A percentile compares a stretch with the other conserved stretches of the same genome.
These are phyloP conservation scores for Stratiolaelaps scimitus DNA, from an alignment of 1,140 invertebrate genomes.

Conservation along the genomic window DNA sequence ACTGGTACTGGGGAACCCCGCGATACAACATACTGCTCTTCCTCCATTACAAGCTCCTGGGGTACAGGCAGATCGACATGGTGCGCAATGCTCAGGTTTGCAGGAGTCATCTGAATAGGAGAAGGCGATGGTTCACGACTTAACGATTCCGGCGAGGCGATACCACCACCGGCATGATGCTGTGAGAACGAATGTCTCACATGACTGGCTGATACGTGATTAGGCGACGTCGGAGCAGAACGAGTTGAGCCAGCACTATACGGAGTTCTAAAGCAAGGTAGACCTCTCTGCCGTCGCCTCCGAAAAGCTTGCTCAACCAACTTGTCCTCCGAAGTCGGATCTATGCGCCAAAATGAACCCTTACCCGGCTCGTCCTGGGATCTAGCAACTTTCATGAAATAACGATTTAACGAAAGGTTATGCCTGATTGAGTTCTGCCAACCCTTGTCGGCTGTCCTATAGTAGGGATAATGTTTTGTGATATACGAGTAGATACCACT, in stretches of 20 bases:
- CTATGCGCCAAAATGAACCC: constrained; percentile 95
- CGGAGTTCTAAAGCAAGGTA: constrained; percentile 79
- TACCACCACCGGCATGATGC: constrained; percentile 42
- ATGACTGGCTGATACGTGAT: constrained; percentile 3
- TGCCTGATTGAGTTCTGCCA: constrained; percentile 99
- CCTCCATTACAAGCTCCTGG: constrained; percentile 22
- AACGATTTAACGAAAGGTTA: constrained; percentile 92
- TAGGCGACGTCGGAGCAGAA: constrained; percentile 44
- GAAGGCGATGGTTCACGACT: constrained; percentile 53
- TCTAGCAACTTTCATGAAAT: constrained; percentile 90
- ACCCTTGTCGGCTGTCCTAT: constrained; percentile 90
- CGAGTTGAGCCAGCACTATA: constrained; percentile 73
- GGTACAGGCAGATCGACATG: constrained; percentile 14
- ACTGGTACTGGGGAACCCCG: not conserved
- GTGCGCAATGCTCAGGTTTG: constrained; percentile 21
- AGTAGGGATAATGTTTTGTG: constrained; percentile 96
- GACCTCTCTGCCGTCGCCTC: constrained; percentile 71
- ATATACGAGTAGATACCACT: constrained; percentile 98
- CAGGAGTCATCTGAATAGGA: constrained; percentile 22
- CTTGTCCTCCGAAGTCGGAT: constrained; percentile 85
- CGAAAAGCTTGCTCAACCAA: constrained; percentile 92
- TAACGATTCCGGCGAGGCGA: constrained; percentile 73
- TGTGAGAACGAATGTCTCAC: not conserved
- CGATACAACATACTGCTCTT: constrained; percentile 19
- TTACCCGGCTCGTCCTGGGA: constrained; percentile 95